Base-by-base conservation (phyloP, 2,797 vertebrate species). In the Rachycentron canadum region DNA sequence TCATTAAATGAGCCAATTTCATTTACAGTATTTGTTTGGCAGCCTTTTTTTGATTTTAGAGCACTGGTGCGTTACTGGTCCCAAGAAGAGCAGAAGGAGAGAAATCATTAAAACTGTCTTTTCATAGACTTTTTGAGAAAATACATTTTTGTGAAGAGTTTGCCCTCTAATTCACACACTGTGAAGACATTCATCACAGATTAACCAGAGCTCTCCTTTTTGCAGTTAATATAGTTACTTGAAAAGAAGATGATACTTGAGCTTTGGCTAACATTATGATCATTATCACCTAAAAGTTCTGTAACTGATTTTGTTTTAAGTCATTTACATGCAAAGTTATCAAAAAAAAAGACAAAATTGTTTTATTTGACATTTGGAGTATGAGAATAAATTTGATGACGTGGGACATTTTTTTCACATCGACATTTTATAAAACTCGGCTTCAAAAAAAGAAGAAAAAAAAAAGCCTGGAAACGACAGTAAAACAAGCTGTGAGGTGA, bases 401-500 rank as follows among this genome's bases (percentile, higher is more conserved):
- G 30, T 25, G 59, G 5, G 23, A 13, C 17, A 25, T n/a, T 43
- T 61, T 76, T 49, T 50, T 56, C 59, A 40, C 45, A 26, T 17
- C 43, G 5, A 40, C 32, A 49, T 71, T 81, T 57, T 64, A 16
- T 50, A 68, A 78, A 81, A 73, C 21, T 12, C 43, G 32, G 2
- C 47, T 47, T 50, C 32, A 71, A 1, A 73, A 68, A n/a, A n/a
- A n/a, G n/a, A n/a, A n/a, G n/a, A n/a, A n/a, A n/a, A n/a, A n/a
- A n/a, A 73, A 26, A 67, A 28, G 7, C 30, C 32, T 72, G 38
- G 26, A 75, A 64, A 71, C 16, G 1, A 57, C 61, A 19, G 40
- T 67, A 28, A 66, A 71, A 70, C 50, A 81, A 76, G 58, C 59
- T 38, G 30, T 49, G 60, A 88, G 69, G 73, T 71, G 83, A 81